Base-by-base conservation (phyloP, 2,113 vertebrate species). In the Oryzias curvinotus region DNA sequence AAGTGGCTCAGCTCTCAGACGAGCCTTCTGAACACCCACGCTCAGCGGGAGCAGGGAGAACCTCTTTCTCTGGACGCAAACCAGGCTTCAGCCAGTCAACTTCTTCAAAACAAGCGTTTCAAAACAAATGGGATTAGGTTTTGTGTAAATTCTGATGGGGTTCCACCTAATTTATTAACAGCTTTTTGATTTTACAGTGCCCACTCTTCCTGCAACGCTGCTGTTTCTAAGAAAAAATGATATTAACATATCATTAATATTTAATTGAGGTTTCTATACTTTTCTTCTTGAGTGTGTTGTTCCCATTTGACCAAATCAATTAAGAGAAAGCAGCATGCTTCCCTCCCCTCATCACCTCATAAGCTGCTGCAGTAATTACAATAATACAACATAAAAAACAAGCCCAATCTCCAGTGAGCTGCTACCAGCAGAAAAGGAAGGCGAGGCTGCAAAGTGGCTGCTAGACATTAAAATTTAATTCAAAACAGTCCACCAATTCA, bases 321-420 rank as follows among this genome's bases (percentile, higher is more conserved):
- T 80, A 54, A 61, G 64, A 74, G 60, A 59, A 65, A 69, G 60
- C 71, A 73, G 73, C 71, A 52, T 65, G 77, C 65, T 73, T 82
- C 75, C 68, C 15, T 47, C 63, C 77, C 78, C 78, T 83, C 76
- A 77, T 83, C 76, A 78, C 63, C 80, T 82, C 88, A 85, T 79
- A 85, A 88, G 86, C 78, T 78, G 82, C 85, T 82, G 85, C 85
- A 82, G 88, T 84, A 85, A 87, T 90, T 85, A 88, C 78, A 85
- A 87, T 83, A 85, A 72, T 81, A 83, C 81, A 80, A 78, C 61
- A 71, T 14, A 46, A 78, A 79, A 73, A 83, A 57, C 73, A 69
- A 56, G 66, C 57, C 54, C 79, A 28, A 67, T 72, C 67, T 60
- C 59, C 78, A 50, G 57, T 59, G 47, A 51, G 74, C 68, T 56